These are phyloP conservation scores for Himalopsyche phryganea DNA, from an alignment of 1,140 invertebrate species.

Conservation along the genomic window DNA sequence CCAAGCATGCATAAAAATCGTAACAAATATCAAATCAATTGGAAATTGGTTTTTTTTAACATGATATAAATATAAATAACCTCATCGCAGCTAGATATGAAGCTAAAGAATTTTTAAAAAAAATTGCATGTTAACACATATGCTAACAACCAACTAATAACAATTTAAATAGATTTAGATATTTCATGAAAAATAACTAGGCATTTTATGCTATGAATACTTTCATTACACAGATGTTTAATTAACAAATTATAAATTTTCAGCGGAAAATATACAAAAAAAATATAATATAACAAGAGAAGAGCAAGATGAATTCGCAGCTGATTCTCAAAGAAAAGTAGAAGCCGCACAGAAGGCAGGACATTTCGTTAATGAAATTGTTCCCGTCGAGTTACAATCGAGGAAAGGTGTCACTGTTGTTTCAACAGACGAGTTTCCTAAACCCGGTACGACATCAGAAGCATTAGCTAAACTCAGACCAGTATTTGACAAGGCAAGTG, in stretches of 20 bases:
- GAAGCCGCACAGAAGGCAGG: slow-evolving; percentile 62
- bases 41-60: no score
- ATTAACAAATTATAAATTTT: slow-evolving; percentile 30
- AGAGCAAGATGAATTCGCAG: slow-evolving; percentile 74
- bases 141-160: no score
- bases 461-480: slow-evolving; percentile 60
- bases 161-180: no score
- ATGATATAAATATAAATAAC: no score
- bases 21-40: no score
- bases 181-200: no score
- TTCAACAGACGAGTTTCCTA: slow-evolving; percentile 67
- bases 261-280: slow-evolving; percentile 77
- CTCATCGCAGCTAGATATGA: no score
- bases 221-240: no score
- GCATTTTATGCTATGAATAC: no score
- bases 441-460: slow-evolving; percentile 57
- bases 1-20: no score
- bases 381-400: slow-evolving; percentile 56
- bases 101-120: no score
- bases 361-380: slow-evolving; percentile 70
- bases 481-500: slow-evolving; percentile 58
- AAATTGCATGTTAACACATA: no score
- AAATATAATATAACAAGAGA: slow-evolving; percentile 65
- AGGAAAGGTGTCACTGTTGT: slow-evolving; percentile 53
- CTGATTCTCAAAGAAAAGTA: slow-evolving; percentile 68